Evolutionary conservation across 1,140 invertebrate genomes (phyloP), one percentile per base, ranked within the genome.

Genomic region (Drosophila nigromelanica): DNA sequence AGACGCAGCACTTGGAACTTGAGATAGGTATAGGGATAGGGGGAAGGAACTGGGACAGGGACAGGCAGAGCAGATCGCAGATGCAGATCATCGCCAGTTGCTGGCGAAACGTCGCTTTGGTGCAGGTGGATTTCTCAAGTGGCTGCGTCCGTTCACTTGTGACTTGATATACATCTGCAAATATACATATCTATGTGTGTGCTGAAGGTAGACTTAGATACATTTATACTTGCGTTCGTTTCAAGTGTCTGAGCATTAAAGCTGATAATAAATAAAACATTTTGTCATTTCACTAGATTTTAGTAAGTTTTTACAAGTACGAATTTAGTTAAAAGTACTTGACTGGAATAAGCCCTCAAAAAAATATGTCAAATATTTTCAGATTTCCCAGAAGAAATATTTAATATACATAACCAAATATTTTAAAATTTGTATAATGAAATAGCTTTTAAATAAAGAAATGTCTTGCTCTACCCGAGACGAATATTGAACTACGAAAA

Each of bases 81-180:
- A 78, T 87, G 78, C 75, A 78, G 78, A 73, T 82, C 74, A 69
- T 73, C 73, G 60, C 66, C 50, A 80, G 69, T 78, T 64, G 45
- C 15, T 24, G 33, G 30, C 40, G 59, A 62, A 52, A 50, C 51
- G 50, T 56, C 58, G 60, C 40, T 45, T 37, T 35, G 11, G 55
- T 82, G 82, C 83, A 87, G 83, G 83, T 87, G 83, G 83, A 87
- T 87, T 87, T 87, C 76, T 87, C 83, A 89, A 87, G 83, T 87
- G 85, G 83, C 63, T 89, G 83, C 83, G 80, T 87, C 83, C 83
- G 85, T 70, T 89, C 89, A 42, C 70, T 60, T 24, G 35, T 51
- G 45, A 37, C 62, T 47, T 35, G 12, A 15, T 15, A 51, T 24
- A 21, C 39, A 54, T 12, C 18, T 15, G 33, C 8, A 55, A 35